phyloP scores from a whole-genome alignment of 2,888 invertebrate species.

The Polyploca ridens region DNA sequence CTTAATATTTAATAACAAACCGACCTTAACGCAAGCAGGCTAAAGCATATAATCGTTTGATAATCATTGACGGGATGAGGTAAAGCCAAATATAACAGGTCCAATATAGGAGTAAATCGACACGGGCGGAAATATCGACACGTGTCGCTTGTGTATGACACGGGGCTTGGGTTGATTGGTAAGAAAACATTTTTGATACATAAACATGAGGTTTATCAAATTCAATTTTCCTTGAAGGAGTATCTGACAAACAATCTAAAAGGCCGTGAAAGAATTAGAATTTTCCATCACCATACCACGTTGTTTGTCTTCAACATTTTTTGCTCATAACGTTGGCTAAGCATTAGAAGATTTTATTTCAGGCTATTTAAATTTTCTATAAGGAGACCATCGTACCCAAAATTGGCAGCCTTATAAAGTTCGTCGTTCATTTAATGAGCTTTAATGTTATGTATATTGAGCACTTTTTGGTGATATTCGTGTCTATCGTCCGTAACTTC shows the following conservation, averaged over 20 bases:
- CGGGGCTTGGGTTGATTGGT: conserved; percentile 1
- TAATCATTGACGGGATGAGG: conserved; percentile 7
- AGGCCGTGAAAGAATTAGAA: not conserved
- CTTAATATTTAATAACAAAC: conserved; percentile 19
- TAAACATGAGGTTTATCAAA: conserved; percentile 8
- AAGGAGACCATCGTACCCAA: not conserved
- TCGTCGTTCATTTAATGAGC: conserved; percentile 54
- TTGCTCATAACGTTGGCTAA: not conserved
- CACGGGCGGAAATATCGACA: conserved; percentile 36
- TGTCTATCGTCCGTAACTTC: conserved; percentile 40
- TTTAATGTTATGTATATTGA: conserved; percentile 49
- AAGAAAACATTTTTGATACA: conserved; percentile 2
- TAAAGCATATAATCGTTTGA: conserved; percentile 29
- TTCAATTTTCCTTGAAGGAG: not conserved
- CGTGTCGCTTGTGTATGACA: conserved; percentile 34
- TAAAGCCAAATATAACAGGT: conserved; percentile 28
- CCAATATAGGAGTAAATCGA: conserved; percentile 30
- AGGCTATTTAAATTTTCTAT: not conserved
- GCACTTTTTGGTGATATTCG: conserved; percentile 46
- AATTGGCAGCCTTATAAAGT: conserved; percentile 29
- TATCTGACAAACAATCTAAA: not conserved
- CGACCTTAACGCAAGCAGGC: conserved; percentile 21
- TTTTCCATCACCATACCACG: not conserved
- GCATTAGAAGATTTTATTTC: not conserved
- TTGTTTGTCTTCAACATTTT: not conserved